Evolutionary conservation across 2,113 vertebrate genomes (phyloP), one percentile per base, ranked within the genome.

Genomic region (Reinhardtius hippoglossoides): DNA sequence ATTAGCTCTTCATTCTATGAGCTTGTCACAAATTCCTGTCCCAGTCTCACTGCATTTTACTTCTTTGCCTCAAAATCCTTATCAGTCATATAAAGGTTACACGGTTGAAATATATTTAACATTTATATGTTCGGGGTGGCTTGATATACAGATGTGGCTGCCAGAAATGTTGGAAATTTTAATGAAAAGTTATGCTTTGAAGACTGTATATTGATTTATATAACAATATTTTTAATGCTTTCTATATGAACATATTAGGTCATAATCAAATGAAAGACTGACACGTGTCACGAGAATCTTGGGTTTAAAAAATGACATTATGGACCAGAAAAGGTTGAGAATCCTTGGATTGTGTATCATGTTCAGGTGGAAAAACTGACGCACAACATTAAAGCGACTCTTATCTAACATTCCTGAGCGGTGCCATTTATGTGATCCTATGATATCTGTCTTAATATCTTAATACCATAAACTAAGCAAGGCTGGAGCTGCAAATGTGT

Each of bases 1-100:
- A 63, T 80, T 50, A 27, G 42, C 66, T 67, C 24, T 87, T 90
- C 77, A 48, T 48, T 85, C 52, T 80, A 68, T 78, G 81, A 71
- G 76, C 76, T 81, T 48, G 14, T 48, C 16, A 48, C 71, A 84
- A 56, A 91, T 76, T 87, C 60, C 52, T 13, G 72, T 56, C 40
- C 71, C 50, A 71, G 9, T 74, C 52, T 59, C 21, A 48, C 70
- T 65, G 42, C 0, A 46, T 75, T 67, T 70, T 44, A 26, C 67
- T 76, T 1, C 68, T 48, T 48, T 48, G 44, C 4, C 44, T 48
- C 15, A 48, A 18, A 48, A 18, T 48, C 44, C 40, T 13, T 42
- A 13, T 42, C 12, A 42, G 40, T 42, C 12, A 42, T 42, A 2
- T 42, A 42, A 42, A 42, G 12, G 10, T 42, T 1, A 42, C 40